phyloP scores from a whole-genome alignment of 2,797 vertebrate genomes.

The Psittacula echo region DNA sequence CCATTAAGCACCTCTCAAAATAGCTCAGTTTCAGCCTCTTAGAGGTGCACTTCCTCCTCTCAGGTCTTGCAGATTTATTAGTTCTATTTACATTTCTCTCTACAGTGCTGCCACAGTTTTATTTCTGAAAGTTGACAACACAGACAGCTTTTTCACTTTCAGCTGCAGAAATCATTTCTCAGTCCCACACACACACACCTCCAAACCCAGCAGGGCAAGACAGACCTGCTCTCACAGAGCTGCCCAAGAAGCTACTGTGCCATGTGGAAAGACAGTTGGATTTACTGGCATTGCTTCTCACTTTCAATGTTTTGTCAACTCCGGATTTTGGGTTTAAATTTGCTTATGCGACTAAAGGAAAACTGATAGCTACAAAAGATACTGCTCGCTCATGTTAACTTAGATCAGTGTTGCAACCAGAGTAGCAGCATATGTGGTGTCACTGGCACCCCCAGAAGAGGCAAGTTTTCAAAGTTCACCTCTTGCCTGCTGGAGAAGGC shows the following conservation, averaged over 20 bases:
- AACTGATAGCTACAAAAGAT: background rate
- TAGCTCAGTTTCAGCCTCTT: background rate
- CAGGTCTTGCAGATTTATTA: background rate
- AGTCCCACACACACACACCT: background rate
- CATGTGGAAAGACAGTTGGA: conserved; percentile 15
- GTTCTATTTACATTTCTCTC: background rate
- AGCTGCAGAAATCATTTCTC: conserved; percentile 7
- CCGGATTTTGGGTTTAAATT: conserved; percentile 9
- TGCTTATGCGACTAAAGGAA: background rate
- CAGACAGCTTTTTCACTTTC: background rate
- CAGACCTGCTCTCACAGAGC: background rate
- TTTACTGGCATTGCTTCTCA: conserved; percentile 44
- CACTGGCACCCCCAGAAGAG: background rate
- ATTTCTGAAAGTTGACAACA: background rate
- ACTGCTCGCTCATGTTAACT: background rate
- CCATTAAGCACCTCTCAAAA: background rate
- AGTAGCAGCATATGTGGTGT: background rate
- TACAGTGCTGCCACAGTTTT: background rate
- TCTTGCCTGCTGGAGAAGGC: conserved; percentile 38
- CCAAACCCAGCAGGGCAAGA: background rate
- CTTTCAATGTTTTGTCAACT: conserved; percentile 30
- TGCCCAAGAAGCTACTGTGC: background rate
- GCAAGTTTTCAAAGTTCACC: conserved; percentile 43
- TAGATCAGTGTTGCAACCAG: background rate
- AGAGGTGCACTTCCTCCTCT: background rate